A percentile compares a stretch with the other conserved stretches of the same genome.
phyloP scores from a whole-genome alignment of 2,113 vertebrate genomes.

The Clarias magur region DNA sequence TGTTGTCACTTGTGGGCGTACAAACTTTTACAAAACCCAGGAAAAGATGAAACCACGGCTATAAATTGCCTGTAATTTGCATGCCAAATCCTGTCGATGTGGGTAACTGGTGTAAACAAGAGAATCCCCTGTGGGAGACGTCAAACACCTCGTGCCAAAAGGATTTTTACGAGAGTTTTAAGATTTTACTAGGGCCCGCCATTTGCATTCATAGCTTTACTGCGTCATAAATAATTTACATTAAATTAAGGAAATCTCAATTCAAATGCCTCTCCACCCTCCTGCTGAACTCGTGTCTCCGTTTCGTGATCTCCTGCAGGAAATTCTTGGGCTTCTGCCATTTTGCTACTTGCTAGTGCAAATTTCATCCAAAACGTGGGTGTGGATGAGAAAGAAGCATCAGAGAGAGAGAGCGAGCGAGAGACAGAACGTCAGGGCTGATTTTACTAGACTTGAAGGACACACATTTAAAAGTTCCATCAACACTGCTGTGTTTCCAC shows the following conservation, averaged over 20 bases:
- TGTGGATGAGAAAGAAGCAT: not conserved
- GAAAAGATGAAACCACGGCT: not conserved
- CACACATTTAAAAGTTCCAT: not conserved
- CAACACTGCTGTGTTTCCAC: constrained; percentile 21
- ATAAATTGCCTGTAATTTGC: too few species aligned
- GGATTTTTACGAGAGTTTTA: not conserved
- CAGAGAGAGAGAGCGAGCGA: not conserved
- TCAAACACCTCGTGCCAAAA: not conserved
- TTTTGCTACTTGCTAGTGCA: not conserved
- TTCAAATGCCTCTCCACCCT: not conserved
- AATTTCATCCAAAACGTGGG: not conserved
- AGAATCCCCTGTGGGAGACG: not conserved
- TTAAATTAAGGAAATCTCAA: not conserved
- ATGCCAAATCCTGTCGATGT: not conserved
- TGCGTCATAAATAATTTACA: not conserved
- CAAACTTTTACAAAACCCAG: not conserved
- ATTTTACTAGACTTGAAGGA: not conserved
- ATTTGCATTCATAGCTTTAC: not conserved
- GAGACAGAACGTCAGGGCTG: not conserved
- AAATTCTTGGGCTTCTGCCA: not conserved
- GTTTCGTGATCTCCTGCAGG: not conserved
- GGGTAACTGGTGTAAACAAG: not conserved
- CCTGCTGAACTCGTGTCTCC: not conserved
- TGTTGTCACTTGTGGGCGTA: not conserved
- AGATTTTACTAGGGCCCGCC: not conserved